Percentiles rank a stretch among this genome's conserved stretches.
These are phyloP conservation scores for Palythoa grandis DNA, from an alignment of 92 coral and sea anemone genomes.

Conservation along the genomic window DNA sequence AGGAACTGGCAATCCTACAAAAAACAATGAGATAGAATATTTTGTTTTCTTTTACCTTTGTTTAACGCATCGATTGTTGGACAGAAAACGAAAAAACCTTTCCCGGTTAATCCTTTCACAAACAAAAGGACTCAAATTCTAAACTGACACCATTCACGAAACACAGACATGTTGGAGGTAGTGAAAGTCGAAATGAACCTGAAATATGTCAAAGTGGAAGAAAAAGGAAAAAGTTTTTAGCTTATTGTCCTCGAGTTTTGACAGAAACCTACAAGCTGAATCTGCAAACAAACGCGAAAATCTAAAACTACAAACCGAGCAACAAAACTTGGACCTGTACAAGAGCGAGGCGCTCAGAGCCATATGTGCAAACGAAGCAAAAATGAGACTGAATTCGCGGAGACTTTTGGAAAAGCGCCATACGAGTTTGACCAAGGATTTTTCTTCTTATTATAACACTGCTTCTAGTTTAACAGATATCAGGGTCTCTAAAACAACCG, in stretches of 20 bases:
- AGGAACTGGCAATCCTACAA: too few relatives aligned
- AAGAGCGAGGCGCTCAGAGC: constrained; percentile 27
- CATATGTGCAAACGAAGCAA: constrained; percentile 30
- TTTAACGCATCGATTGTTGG: background rate
- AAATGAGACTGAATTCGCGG: constrained; percentile 4
- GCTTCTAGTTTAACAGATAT: constrained; percentile 20
- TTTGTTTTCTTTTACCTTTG: too few relatives aligned
- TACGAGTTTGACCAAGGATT: background rate
- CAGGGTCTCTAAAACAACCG: background rate
- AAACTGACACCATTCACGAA: background rate
- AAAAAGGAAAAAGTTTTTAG: constrained; percentile 6
- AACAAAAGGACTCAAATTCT: constrained; percentile 18
- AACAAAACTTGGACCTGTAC: constrained; percentile 26
- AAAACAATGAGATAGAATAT: too few relatives aligned
- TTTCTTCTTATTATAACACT: background rate
- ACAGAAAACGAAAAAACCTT: background rate
- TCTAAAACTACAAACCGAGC: constrained; percentile 9
- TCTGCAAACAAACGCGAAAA: constrained; percentile 37
- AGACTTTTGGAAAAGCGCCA: background rate
- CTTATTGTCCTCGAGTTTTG: constrained; percentile 20
- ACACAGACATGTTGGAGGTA: background rate
- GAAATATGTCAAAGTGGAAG: constrained; percentile 13
- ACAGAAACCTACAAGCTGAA: constrained; percentile 18
- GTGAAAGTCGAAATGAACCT: background rate
- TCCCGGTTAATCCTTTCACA: background rate